Percentiles rank a stretch among this genome's conserved stretches.
Evolutionary conservation across 2,113 vertebrate genomes (phyloP).

Genomic region (Axis porcinus): DNA sequence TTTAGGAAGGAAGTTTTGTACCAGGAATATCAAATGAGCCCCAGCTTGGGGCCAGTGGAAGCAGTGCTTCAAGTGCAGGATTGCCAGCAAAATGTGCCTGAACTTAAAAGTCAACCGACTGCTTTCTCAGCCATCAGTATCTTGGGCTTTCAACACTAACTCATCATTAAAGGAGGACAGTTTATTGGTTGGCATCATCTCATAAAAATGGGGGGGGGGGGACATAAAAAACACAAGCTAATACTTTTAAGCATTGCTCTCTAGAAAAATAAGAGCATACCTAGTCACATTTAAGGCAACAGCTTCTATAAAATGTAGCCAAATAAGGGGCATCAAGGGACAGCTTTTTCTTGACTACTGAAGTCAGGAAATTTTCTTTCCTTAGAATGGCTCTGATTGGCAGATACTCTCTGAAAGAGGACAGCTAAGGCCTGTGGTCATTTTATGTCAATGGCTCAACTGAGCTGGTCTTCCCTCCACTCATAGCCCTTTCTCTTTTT

Average conservation of each 20-base stretch:
- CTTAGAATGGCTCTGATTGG: slow-evolving; percentile 61
- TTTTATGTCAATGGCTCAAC: slow-evolving; percentile 66
- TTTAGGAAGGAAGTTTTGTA: not conserved
- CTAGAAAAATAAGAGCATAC: not conserved
- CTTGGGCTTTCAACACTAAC: not conserved
- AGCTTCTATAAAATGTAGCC: slow-evolving; percentile 43
- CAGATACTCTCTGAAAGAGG: slow-evolving; percentile 69
- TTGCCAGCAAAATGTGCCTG: not conserved
- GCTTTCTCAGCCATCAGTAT: not conserved
- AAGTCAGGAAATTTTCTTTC: slow-evolving; percentile 32
- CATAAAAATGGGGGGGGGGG: not conserved
- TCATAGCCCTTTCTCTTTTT: not conserved
- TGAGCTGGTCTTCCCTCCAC: slow-evolving; percentile 5
- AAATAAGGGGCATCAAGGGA: slow-evolving; percentile 52
- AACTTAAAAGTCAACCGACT: not conserved
- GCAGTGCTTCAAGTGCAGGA: not conserved
- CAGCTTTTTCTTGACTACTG: slow-evolving; percentile 43
- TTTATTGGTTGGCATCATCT: not conserved
- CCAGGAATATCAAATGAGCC: not conserved
- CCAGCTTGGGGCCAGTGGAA: not conserved
- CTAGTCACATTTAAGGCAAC: slow-evolving; percentile 14
- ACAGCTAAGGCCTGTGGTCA: slow-evolving; percentile 70
- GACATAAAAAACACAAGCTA: not conserved
- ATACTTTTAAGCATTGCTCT: not conserved
- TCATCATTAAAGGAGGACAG: not conserved